These are phyloP conservation scores for Tachina lurida DNA, from an alignment of 2,888 invertebrate species.

Conservation along the genomic window DNA sequence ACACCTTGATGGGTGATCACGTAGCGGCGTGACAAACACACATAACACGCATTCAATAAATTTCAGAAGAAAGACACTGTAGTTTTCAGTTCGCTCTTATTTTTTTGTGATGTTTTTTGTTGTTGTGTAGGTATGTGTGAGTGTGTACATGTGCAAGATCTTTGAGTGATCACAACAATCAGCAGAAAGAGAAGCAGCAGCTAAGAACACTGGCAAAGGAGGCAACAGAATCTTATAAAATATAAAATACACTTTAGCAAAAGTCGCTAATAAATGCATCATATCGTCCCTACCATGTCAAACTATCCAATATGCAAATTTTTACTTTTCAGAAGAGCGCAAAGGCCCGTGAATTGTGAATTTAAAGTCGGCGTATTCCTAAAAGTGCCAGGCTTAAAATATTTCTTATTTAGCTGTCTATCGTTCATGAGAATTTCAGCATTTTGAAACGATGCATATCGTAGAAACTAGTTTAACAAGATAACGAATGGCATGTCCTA, in stretches of 20 bases:
- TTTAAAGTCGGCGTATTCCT: too few species aligned
- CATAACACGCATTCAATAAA: constrained; percentile 76
- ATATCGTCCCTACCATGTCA: too few species aligned
- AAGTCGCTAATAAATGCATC: background rate
- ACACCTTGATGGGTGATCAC: constrained; percentile 83
- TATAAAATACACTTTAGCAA: constrained; percentile 41
- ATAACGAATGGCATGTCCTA: too few species aligned
- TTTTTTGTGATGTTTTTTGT: constrained; percentile 1
- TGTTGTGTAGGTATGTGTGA: background rate
- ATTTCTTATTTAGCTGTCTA: too few species aligned
- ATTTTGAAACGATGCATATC: too few species aligned
- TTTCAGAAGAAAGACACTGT: constrained; percentile 72
- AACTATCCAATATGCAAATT: too few species aligned
- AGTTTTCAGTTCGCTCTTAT: constrained; percentile 17
- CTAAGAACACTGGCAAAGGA: constrained; percentile 34
- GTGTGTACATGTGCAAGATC: constrained; percentile 37
- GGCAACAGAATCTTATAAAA: constrained; percentile 24
- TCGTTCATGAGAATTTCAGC: too few species aligned
- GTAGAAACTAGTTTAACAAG: too few species aligned
- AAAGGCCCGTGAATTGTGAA: too few species aligned
- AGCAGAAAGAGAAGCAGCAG: constrained; percentile 5
- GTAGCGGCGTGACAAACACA: constrained; percentile 76
- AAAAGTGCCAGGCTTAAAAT: too few species aligned
- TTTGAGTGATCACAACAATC: constrained; percentile 46
- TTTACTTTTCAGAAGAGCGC: too few species aligned